Conservation (phyloP, 2,113 vertebrate species). For the Lasiurus borealis region DNA sequence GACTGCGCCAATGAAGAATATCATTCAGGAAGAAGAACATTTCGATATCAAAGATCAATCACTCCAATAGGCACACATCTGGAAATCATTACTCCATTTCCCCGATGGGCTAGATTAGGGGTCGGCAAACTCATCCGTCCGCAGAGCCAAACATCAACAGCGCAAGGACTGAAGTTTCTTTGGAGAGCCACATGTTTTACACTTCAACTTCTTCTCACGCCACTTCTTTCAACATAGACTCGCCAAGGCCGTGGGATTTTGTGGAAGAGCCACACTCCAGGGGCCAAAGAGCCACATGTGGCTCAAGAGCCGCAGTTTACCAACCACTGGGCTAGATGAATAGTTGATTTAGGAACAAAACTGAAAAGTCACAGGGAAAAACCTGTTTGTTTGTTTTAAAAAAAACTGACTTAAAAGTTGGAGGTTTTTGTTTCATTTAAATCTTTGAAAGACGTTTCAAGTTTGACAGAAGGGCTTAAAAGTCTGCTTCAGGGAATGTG, state of each 20-base stretch:
- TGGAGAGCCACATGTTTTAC: no score
- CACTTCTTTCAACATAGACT: no score
- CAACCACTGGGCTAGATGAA: background rate
- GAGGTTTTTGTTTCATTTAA: background rate
- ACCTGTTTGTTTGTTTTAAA: background rate
- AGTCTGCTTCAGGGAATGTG: background rate
- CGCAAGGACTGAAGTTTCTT: no score
- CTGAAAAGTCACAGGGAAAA: background rate
- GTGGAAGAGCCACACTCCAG: no score
- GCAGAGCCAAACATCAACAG: no score
- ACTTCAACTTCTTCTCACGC: no score
- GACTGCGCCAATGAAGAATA: slow-evolving; percentile 5
- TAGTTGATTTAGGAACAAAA: background rate
- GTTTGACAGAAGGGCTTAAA: background rate
- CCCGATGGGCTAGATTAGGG: background rate
- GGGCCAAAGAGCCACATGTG: no score
- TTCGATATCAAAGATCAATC: background rate
- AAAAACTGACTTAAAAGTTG: background rate
- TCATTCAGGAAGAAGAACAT: background rate
- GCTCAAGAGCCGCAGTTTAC: no score
- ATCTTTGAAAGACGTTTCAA: background rate
- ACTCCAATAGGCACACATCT: background rate
- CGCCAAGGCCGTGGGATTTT: no score
- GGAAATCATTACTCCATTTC: background rate
- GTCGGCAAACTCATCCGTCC: no score